phyloP scores from a whole-genome alignment of 2,888 invertebrate species.

The Standfussiana lucernea region DNA sequence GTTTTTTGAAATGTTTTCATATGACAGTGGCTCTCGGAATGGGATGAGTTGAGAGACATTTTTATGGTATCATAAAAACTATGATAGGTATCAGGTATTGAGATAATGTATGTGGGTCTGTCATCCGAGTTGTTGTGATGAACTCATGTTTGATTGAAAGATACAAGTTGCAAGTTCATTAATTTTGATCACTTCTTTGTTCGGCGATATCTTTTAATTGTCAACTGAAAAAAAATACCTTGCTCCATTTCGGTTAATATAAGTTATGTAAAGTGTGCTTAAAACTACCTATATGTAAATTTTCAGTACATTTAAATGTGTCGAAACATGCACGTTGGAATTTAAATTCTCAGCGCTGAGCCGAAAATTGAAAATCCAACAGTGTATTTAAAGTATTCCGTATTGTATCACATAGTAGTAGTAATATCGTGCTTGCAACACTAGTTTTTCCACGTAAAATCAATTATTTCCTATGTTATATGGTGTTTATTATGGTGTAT shows the following conservation, averaged over 20 bases:
- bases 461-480: slow-evolving; percentile 10
- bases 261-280: background rate
- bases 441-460: background rate
- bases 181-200: slow-evolving; percentile 18
- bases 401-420: too few relatives aligned
- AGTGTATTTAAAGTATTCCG: background rate
- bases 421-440: too few relatives aligned
- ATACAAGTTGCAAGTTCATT: slow-evolving; percentile 34
- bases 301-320: too few relatives aligned
- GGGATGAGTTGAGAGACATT: slow-evolving; percentile 3
- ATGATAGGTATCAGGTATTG: background rate
- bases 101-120: background rate
- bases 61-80: background rate
- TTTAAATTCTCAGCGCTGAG: too few relatives aligned
- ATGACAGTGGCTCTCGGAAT: slow-evolving; percentile 27
- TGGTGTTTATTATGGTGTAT: slow-evolving; percentile 39
- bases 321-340: too few relatives aligned
- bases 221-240: background rate
- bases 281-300: too few relatives aligned
- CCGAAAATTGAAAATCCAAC: background rate
- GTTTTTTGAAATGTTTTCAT: slow-evolving; percentile 46
- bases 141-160: background rate
- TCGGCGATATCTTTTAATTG: background rate
- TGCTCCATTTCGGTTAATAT: background rate
- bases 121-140: background rate